Evolutionary conservation across 1,140 invertebrate genomes (phyloP).

Genomic region (Vanessa tameamea): DNA sequence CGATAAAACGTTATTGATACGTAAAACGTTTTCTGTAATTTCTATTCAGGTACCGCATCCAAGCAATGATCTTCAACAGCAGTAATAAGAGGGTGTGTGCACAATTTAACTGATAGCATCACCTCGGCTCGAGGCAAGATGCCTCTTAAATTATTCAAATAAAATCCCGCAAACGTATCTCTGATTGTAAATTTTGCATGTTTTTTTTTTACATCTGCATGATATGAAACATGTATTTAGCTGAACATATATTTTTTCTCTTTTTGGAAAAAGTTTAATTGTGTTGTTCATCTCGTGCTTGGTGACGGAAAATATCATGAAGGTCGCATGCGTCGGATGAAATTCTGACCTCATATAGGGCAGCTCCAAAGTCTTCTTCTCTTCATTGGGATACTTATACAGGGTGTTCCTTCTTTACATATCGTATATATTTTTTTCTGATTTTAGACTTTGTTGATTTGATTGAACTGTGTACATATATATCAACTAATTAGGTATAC

Average conservation of each 20-base stretch:
- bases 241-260: not conserved
- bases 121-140: conserved; percentile 28
- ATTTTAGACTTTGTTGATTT: too few species aligned
- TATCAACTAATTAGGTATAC: too few species aligned
- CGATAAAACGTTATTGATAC: too few species aligned
- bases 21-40: not conserved
- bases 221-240: conserved; percentile 4
- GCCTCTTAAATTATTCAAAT: conserved; percentile 42
- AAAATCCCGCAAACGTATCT: conserved; percentile 36
- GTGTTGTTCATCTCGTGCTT: not conserved
- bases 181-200: conserved; percentile 33
- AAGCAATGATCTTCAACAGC: conserved; percentile 2
- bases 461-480: too few species aligned
- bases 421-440: too few species aligned
- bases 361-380: too few species aligned
- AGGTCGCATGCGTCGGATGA: too few species aligned
- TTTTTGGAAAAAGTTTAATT: not conserved
- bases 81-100: conserved; percentile 34
- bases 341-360: too few species aligned
- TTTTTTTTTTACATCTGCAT: conserved; percentile 10
- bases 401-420: too few species aligned
- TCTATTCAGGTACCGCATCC: conserved; percentile 13
- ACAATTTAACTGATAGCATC: conserved; percentile 40
- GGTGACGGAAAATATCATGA: too few species aligned
- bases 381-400: too few species aligned